Percentiles rank a stretch among this genome's conserved stretches.
Evolutionary conservation across 2,113 vertebrate species (phyloP).

Genomic region (Urocynchramus pylzowi): DNA sequence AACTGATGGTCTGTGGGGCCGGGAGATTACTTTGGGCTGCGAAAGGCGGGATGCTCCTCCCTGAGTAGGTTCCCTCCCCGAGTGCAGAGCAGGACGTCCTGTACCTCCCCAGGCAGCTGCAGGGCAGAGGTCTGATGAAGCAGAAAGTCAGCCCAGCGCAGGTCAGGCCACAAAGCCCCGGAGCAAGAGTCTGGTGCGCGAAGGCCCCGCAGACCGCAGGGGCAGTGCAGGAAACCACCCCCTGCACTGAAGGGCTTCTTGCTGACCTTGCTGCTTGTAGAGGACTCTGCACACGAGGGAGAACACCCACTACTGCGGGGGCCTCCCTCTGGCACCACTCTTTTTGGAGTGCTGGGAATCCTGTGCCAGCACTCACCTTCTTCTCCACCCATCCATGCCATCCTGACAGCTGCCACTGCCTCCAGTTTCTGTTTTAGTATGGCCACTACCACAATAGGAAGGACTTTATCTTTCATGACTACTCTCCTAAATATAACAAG

Average conservation of each 20-base stretch:
- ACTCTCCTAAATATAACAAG: not conserved
- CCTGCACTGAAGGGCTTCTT: not conserved
- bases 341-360: not conserved
- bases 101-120: not conserved
- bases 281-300: fast-evolving
- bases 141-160: not conserved
- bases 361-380: not conserved
- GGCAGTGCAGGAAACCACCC: not conserved
- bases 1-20: not conserved
- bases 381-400: not conserved
- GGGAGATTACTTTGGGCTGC: not conserved
- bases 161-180: not conserved
- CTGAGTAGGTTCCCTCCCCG: fast-evolving
- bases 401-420: not conserved
- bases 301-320: fast-evolving
- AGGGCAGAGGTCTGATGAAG: not conserved
- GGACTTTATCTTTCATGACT: not conserved
- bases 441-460: not conserved
- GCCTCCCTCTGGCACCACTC: not conserved
- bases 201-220: not conserved
- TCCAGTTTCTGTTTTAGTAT: not conserved
- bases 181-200: fast-evolving
- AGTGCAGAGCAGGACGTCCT: fast-evolving
- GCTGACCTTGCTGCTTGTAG: not conserved
- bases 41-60: not conserved